These are phyloP conservation scores for Ichneumon xanthorius DNA, from an alignment of 2,888 invertebrate species.

Conservation along the genomic window DNA sequence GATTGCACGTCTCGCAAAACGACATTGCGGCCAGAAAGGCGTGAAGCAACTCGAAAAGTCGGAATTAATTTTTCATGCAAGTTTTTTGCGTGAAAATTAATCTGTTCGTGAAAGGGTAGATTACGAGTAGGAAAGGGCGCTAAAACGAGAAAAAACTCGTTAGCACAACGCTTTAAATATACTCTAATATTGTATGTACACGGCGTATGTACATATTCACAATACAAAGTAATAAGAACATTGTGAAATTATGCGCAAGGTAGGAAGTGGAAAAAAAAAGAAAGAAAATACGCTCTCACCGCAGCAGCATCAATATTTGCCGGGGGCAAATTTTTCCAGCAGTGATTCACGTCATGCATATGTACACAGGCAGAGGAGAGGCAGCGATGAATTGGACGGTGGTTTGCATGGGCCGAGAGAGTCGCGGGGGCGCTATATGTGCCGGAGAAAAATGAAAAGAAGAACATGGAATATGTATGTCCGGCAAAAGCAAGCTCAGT, in stretches of 20 bases:
- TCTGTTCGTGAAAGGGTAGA: background rate
- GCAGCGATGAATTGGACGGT: constrained; percentile 34
- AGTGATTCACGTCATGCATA: constrained; percentile 64
- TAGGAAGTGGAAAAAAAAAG: constrained; percentile 21
- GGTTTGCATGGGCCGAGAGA: constrained; percentile 33
- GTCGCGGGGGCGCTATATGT: constrained; percentile 18
- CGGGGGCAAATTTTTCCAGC: constrained; percentile 60
- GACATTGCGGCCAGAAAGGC: background rate
- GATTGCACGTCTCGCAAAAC: background rate
- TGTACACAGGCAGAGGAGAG: constrained; percentile 48
- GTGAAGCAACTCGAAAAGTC: background rate
- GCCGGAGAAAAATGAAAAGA: constrained; percentile 11
- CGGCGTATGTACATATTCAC: background rate
- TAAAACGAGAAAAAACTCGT: constrained; percentile 23
- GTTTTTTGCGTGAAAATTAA: constrained; percentile 23
- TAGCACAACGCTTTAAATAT: constrained; percentile 32
- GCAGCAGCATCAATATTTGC: constrained; percentile 58
- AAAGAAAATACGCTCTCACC: constrained; percentile 22
- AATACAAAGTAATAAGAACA: constrained; percentile 44
- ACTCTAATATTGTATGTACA: background rate
- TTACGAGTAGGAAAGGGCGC: background rate
- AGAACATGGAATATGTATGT: constrained; percentile 55
- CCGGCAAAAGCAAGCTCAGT: constrained; percentile 54
- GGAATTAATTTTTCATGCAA: background rate
- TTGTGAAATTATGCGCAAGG: constrained; percentile 51